A percentile compares a stretch with the other conserved stretches of the same genome.
These are phyloP conservation scores for Drosophila lini DNA, from an alignment of 1,140 invertebrate species.

Conservation along the genomic window DNA sequence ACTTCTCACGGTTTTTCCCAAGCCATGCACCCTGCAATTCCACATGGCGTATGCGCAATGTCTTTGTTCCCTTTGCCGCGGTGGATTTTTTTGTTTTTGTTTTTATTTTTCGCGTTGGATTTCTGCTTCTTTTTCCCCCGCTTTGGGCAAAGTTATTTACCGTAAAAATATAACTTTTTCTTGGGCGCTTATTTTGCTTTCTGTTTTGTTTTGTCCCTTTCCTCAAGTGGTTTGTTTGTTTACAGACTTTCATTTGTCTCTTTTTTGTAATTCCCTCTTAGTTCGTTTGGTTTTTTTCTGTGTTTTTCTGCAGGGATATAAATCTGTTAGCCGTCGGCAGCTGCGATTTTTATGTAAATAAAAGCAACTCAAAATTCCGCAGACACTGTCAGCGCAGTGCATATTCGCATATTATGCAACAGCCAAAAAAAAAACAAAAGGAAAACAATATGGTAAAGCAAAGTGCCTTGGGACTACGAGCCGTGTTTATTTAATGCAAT, in stretches of 20 bases:
- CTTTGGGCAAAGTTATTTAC: conserved; percentile 62
- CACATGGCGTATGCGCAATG: conserved; percentile 51
- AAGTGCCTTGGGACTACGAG: background rate
- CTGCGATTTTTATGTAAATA: conserved; percentile 49
- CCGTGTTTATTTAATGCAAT: conserved; percentile 4
- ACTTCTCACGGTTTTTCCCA: conserved; percentile 21
- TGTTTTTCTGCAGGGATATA: conserved; percentile 8
- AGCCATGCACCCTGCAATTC: conserved; percentile 19
- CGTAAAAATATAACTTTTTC: conserved; percentile 72
- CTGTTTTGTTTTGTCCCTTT: conserved; percentile 25
- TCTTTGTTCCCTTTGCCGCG: conserved; percentile 34
- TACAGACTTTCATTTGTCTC: conserved; percentile 52
- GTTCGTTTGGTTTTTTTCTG: background rate
- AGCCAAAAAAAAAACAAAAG: background rate
- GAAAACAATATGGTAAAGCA: background rate
- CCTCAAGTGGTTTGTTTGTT: conserved; percentile 68
- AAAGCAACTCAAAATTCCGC: background rate
- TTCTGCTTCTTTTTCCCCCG: conserved; percentile 34
- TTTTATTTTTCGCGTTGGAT: conserved; percentile 17
- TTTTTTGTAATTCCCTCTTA: conserved; percentile 2
- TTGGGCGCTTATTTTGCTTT: conserved; percentile 25
- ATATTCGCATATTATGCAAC: conserved; percentile 19
- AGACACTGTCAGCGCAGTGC: conserved; percentile 17
- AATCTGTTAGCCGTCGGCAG: conserved; percentile 37
- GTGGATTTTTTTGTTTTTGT: conserved; percentile 7